These are phyloP conservation scores for Melanotaenia trifasciata DNA, from an alignment of 2,797 vertebrate species.

Conservation along the genomic window DNA sequence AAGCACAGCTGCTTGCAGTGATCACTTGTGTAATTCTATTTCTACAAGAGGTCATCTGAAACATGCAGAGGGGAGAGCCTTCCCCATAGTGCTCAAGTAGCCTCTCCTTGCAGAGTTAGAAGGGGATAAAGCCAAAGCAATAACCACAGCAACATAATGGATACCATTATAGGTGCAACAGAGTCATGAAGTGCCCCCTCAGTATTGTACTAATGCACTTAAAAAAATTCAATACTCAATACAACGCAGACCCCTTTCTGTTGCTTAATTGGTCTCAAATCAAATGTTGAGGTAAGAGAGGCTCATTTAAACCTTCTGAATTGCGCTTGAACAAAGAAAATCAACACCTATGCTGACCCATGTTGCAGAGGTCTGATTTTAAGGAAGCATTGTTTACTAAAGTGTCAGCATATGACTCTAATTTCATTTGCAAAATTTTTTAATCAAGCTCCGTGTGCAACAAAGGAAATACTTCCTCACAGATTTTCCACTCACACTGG, in stretches of 20 bases:
- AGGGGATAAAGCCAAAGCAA: conserved; percentile 37
- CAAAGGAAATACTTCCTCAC: conserved; percentile 22
- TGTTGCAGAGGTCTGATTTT: conserved; percentile 11
- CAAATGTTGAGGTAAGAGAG: neutral
- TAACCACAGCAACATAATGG: conserved; percentile 23
- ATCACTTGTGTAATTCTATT: conserved; percentile 13
- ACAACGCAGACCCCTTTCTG: conserved; percentile 22
- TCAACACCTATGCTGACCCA: neutral
- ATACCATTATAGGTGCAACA: conserved; percentile 1
- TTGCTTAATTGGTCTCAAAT: conserved; percentile 16
- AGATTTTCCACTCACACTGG: conserved; percentile 18
- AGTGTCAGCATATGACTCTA: conserved; percentile 9
- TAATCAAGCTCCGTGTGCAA: conserved; percentile 12
- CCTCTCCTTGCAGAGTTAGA: conserved; percentile 18
- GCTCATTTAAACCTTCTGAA: neutral
- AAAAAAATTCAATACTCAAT: conserved; percentile 8
- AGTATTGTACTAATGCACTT: neutral
- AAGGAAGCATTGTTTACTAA: conserved; percentile 1
- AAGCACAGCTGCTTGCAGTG: conserved; percentile 16
- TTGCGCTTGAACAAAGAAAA: conserved; percentile 1
- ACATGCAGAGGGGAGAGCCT: conserved; percentile 24
- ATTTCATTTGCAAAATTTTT: conserved; percentile 25
- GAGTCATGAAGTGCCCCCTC: conserved; percentile 13
- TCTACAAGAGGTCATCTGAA: conserved; percentile 23
- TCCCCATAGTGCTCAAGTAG: conserved; percentile 6